Evolutionary conservation across 2,888 invertebrate genomes (phyloP).

Genomic region (Melanostoma scalare): DNA sequence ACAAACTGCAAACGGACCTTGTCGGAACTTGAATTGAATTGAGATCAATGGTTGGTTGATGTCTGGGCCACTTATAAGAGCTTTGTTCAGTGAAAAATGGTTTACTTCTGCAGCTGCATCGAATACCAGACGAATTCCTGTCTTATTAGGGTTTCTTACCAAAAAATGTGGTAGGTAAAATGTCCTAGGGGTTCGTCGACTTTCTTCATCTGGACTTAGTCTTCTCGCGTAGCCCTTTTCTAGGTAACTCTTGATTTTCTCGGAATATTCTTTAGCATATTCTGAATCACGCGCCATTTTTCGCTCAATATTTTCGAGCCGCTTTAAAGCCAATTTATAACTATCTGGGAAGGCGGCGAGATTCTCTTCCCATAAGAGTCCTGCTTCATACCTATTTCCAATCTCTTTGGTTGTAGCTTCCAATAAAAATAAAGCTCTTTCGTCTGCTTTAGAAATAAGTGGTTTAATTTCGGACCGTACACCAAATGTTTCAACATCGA

Average conservation of each 20-base stretch:
- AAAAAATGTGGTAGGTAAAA: too few relatives aligned
- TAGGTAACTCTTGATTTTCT: conserved; percentile 61
- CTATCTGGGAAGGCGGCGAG: conserved; percentile 7
- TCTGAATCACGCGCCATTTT: too few relatives aligned
- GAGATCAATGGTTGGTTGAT: too few relatives aligned
- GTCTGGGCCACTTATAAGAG: too few relatives aligned
- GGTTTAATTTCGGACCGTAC: too few relatives aligned
- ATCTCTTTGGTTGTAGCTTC: conserved; percentile 17
- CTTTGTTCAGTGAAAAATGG: too few relatives aligned
- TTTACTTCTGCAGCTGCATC: conserved; percentile 67
- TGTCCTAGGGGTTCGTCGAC: too few relatives aligned
- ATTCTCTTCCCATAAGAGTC: conserved; percentile 44
- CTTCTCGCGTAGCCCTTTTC: conserved; percentile 70
- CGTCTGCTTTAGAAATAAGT: too few relatives aligned
- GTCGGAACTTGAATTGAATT: neutral
- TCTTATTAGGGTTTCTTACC: too few relatives aligned
- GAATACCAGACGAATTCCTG: too few relatives aligned
- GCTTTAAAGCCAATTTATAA: conserved; percentile 56
- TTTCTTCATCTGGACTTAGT: conserved; percentile 39
- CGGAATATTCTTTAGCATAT: conserved; percentile 47
- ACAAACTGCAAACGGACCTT: neutral
- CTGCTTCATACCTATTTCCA: conserved; percentile 19
- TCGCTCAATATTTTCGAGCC: conserved; percentile 47
- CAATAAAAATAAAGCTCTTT: too few relatives aligned
- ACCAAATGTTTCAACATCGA: too few relatives aligned